These are phyloP conservation scores for Pogona vitticeps DNA, from an alignment of 2,113 vertebrate species.

Conservation along the genomic window DNA sequence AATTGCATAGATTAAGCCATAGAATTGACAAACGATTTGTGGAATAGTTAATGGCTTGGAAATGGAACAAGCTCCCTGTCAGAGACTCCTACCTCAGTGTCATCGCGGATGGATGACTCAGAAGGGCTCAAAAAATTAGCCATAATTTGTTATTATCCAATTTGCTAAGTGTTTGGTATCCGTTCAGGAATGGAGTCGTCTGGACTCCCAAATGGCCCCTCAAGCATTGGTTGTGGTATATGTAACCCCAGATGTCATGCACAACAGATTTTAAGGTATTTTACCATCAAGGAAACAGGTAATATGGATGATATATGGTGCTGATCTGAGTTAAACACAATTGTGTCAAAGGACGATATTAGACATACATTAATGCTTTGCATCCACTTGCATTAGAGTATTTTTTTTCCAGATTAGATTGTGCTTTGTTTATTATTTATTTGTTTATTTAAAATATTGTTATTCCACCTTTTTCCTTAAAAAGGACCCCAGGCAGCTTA, in stretches of 20 bases:
- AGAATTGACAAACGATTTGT: background rate
- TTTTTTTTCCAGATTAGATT: background rate
- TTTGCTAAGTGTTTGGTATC: slow-evolving; percentile 8
- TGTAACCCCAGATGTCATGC: background rate
- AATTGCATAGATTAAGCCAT: background rate
- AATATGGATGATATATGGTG: background rate
- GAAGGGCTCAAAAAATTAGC: slow-evolving; percentile 3
- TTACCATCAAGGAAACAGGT: background rate
- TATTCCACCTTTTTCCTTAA: too few relatives aligned
- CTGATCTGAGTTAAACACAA: background rate
- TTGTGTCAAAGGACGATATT: background rate
- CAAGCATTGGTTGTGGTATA: background rate
- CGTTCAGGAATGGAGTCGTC: background rate
- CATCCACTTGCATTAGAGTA: background rate
- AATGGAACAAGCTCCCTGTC: background rate
- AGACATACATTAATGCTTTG: background rate
- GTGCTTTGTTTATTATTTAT: background rate
- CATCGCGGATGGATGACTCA: background rate
- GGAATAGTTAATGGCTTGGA: slow-evolving; percentile 3
- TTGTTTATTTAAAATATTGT: too few relatives aligned
- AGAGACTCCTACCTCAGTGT: background rate
- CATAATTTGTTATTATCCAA: slow-evolving; percentile 21
- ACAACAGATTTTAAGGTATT: background rate
- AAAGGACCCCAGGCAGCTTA: too few relatives aligned
- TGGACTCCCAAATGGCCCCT: too few relatives aligned